These are phyloP conservation scores for Crypturellus tataupa DNA, from an alignment of 2,797 vertebrate genomes.

Conservation along the genomic window DNA sequence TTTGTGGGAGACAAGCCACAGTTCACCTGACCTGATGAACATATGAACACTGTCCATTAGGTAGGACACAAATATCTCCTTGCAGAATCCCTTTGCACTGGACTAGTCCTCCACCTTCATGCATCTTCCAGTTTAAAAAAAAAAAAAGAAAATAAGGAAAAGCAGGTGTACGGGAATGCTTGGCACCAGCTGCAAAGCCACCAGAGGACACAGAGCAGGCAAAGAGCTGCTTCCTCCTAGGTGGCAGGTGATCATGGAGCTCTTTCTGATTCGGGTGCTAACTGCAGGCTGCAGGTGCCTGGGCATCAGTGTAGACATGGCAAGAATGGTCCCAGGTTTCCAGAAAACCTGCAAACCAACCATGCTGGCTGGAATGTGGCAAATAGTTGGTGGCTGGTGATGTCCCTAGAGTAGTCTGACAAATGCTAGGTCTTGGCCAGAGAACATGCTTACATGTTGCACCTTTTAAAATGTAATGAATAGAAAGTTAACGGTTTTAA, in stretches of 20 bases:
- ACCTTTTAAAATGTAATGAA: conserved; percentile 63
- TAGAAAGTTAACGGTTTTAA: conserved; percentile 62
- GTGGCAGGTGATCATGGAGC: neutral
- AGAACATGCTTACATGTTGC: conserved; percentile 1
- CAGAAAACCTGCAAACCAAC: neutral
- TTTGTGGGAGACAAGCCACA: rapidly evolving
- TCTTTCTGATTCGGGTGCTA: neutral
- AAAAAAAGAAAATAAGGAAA: neutral
- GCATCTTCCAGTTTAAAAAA: rapidly evolving
- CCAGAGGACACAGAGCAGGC: neutral
- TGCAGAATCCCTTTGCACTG: neutral
- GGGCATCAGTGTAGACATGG: neutral
- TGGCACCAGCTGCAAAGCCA: neutral
- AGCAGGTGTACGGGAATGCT: neutral
- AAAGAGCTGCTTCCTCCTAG: neutral
- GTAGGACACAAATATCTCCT: neutral
- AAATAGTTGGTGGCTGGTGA: neutral
- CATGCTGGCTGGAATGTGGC: neutral
- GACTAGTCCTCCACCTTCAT: neutral
- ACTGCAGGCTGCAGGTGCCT: neutral
- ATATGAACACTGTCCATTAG: neutral
- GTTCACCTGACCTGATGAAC: neutral
- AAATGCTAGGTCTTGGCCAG: conserved; percentile 7
- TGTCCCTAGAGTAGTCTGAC: neutral
- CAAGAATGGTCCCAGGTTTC: neutral